Evolutionary conservation across 1,140 invertebrate genomes (phyloP).

Genomic region (Trachelipus rathkii): DNA sequence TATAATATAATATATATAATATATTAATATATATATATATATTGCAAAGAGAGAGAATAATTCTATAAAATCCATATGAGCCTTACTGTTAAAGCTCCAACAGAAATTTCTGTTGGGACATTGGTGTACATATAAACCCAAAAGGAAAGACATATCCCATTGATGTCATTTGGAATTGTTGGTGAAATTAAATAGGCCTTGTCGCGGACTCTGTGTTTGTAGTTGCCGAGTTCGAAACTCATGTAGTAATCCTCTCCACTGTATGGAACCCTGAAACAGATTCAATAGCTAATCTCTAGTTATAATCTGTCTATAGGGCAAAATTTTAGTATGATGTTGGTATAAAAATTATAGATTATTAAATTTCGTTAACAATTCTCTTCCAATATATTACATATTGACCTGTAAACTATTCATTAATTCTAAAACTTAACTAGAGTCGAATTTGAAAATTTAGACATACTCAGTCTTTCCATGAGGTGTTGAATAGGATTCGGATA

Average conservation of each 20-base stretch:
- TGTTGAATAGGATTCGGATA: background rate
- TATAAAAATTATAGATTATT: too few species aligned
- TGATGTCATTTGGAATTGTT: background rate
- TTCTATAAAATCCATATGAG: background rate
- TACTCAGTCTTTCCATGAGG: background rate
- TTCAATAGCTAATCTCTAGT: too few species aligned
- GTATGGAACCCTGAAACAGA: background rate
- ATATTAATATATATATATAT: too few species aligned
- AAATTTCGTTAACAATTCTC: too few species aligned
- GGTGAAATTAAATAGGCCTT: background rate
- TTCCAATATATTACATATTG: too few species aligned
- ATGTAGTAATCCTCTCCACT: background rate
- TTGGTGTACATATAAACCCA: background rate
- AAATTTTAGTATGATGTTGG: too few species aligned
- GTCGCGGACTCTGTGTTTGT: background rate
- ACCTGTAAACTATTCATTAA: too few species aligned
- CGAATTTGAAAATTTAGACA: background rate
- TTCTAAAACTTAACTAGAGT: too few species aligned
- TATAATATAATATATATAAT: too few species aligned
- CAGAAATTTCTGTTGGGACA: background rate
- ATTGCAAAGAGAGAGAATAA: too few species aligned
- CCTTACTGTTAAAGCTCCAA: slow-evolving; percentile 1
- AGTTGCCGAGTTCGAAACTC: background rate
- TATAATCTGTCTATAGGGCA: too few species aligned
- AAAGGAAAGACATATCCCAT: background rate